Conservation (phyloP, 2,888 invertebrate genomes). For the Notocelia uddmanniana region DNA sequence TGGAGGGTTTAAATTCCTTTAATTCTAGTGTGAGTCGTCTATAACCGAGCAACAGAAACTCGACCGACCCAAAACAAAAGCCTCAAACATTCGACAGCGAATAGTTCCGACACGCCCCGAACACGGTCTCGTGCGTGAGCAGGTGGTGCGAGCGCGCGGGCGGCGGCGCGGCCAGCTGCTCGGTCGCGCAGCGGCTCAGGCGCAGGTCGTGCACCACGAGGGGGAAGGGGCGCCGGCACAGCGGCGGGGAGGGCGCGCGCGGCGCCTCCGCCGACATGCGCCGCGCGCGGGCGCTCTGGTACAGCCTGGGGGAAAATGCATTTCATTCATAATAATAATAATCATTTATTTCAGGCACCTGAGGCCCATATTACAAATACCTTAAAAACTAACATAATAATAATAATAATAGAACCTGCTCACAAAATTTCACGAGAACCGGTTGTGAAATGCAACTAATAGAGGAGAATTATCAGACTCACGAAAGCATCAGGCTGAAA, state of each 20-base stretch:
- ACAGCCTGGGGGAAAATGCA: constrained; percentile 17
- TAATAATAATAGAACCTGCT: too few species aligned
- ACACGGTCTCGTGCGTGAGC: not conserved
- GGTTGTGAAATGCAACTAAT: too few species aligned
- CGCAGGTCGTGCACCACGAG: constrained; percentile 74
- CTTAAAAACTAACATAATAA: too few species aligned
- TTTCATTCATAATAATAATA: too few species aligned
- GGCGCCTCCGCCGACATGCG: constrained; percentile 61
- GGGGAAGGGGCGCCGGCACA: constrained; percentile 78
- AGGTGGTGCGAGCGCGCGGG: not conserved
- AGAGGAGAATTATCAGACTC: too few species aligned
- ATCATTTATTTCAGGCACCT: too few species aligned
- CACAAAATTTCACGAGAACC: too few species aligned
- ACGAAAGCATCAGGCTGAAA: too few species aligned
- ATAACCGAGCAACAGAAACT: not conserved
- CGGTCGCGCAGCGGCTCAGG: constrained; percentile 50
- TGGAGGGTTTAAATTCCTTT: too few species aligned
- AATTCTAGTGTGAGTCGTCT: too few species aligned
- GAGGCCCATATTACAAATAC: too few species aligned
- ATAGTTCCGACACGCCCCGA: not conserved
- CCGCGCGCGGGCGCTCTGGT: constrained; percentile 49
- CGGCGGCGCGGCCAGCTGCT: not conserved
- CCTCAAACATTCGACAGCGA: not conserved
- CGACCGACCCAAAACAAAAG: not conserved
- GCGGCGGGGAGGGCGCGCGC: constrained; percentile 53